phyloP scores from a whole-genome alignment of 2,888 invertebrate genomes.

The Tinea semifulvella region DNA sequence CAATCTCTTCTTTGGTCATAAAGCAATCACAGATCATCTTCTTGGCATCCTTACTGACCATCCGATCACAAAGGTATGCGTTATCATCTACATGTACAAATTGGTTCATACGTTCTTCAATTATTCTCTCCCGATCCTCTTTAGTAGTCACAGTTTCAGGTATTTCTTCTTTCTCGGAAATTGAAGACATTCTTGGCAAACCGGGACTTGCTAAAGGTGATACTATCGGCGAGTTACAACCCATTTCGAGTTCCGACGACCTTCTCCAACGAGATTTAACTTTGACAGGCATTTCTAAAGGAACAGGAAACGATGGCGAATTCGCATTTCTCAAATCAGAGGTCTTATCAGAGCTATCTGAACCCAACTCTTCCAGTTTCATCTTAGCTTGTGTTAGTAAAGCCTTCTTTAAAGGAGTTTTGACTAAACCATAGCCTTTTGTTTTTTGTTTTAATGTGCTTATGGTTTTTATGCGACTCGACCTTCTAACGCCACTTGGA shows the following conservation, averaged over 20 bases:
- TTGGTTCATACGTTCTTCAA: constrained; percentile 70
- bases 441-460: constrained; percentile 73
- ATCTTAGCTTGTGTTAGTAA: constrained; percentile 59
- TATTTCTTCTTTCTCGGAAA: constrained; percentile 35
- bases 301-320: constrained; percentile 51
- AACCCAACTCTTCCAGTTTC: constrained; percentile 67
- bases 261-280: constrained; percentile 82
- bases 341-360: constrained; percentile 57
- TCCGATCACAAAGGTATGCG: constrained; percentile 84
- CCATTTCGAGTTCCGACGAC: constrained; percentile 79
- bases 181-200: constrained; percentile 33
- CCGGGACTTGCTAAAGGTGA: constrained; percentile 50
- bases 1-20: constrained; percentile 87
- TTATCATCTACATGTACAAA: constrained; percentile 87
- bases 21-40: constrained; percentile 97
- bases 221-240: constrained; percentile 45
- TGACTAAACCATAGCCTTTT: constrained; percentile 72
- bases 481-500: constrained; percentile 72
- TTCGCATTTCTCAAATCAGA: constrained; percentile 31
- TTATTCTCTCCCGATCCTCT: constrained; percentile 54
- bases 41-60: constrained; percentile 88
- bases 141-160: constrained; percentile 33
- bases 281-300: constrained; percentile 75
- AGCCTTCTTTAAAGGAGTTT: constrained; percentile 58
- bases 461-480: constrained; percentile 80